Conservation (phyloP, 2,113 vertebrate genomes). For the Hemiprocne comata region DNA sequence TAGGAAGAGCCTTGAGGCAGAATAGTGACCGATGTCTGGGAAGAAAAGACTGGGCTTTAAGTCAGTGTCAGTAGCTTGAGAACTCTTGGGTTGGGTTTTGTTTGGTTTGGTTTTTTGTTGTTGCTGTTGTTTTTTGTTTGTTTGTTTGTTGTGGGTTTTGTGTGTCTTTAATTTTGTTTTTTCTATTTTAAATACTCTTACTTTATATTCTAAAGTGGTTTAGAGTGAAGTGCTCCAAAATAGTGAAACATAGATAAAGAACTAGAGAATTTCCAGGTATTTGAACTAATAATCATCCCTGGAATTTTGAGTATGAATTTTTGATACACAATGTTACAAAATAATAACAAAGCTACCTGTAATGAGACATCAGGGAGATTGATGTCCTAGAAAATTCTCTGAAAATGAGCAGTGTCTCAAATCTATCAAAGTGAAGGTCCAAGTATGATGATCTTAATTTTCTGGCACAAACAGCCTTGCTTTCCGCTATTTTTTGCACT, state of each 20-base stretch:
- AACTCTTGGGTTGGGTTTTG: background rate
- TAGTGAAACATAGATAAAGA: background rate
- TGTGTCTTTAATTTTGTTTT: background rate
- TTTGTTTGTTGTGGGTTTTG: background rate
- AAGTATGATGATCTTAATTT: background rate
- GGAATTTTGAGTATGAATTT: background rate
- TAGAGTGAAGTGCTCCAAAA: background rate
- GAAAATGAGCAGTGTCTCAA: background rate
- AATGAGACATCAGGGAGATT: background rate
- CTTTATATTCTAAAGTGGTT: background rate
- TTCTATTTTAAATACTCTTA: background rate
- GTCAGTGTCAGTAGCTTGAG: background rate
- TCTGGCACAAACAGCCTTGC: background rate
- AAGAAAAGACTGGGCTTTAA: background rate
- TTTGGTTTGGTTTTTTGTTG: background rate
- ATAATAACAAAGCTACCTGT: background rate
- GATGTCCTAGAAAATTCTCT: background rate
- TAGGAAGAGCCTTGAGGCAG: background rate
- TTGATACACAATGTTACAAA: background rate
- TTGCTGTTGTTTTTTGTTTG: background rate
- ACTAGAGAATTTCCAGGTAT: background rate
- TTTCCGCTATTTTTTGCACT: background rate
- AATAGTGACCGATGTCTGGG: background rate
- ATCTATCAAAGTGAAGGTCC: background rate
- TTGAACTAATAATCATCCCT: background rate